A percentile compares a stretch with the other conserved stretches of the same genome.
phyloP scores from a whole-genome alignment of 2,888 invertebrate species.

The Rutpela maculata region DNA sequence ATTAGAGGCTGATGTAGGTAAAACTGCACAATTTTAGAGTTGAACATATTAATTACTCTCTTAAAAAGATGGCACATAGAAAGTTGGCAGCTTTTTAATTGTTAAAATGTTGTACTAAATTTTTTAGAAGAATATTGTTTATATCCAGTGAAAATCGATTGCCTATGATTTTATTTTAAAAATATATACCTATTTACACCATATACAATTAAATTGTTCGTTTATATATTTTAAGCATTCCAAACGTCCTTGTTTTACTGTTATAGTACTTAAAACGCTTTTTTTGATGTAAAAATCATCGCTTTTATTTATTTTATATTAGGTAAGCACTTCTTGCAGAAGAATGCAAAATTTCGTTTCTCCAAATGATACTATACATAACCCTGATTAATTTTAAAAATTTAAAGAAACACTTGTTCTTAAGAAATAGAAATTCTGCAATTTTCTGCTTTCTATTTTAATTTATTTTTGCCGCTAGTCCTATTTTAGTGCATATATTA shows the following conservation, averaged over 20 bases:
- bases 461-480: constrained; percentile 36
- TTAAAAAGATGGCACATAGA: background rate
- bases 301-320: constrained; percentile 25
- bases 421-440: constrained; percentile 9
- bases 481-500: constrained; percentile 36
- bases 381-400: background rate
- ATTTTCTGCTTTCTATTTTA: constrained; percentile 28
- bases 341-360: constrained; percentile 8
- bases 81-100: background rate
- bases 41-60: background rate
- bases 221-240: background rate
- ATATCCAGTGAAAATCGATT: background rate
- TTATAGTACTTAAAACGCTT: constrained; percentile 21
- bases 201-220: background rate
- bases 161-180: no score
- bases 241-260: background rate
- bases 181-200: no score
- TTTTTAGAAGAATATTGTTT: background rate
- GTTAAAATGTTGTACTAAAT: no score
- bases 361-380: background rate
- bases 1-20: background rate
- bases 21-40: background rate
- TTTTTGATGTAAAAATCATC: background rate
- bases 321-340: constrained; percentile 9
- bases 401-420: background rate